Conservation (phyloP, 2,113 vertebrate species). For the Panthera leo region DNA sequence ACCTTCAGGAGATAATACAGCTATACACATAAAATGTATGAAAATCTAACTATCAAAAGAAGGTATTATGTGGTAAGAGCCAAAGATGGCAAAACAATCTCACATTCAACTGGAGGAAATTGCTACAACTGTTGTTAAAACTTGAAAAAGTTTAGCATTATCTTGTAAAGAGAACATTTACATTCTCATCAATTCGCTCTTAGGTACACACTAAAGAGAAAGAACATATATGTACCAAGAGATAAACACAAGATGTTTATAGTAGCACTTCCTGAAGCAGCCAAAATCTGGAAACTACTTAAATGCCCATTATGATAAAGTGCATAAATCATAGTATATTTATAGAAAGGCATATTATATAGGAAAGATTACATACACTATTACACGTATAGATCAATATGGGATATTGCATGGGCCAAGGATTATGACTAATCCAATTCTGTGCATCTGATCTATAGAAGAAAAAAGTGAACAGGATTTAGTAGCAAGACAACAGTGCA, state of each 20-base stretch:
- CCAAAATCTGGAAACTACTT: background rate
- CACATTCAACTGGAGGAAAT: background rate
- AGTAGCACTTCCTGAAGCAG: background rate
- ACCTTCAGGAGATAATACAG: background rate
- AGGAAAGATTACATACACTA: background rate
- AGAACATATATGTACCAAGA: background rate
- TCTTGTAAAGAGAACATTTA: background rate
- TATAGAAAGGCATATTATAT: background rate
- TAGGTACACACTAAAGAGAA: background rate
- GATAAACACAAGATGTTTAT: background rate
- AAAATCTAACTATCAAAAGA: conserved; percentile 27
- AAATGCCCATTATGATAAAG: conserved; percentile 12
- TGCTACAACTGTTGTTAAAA: background rate
- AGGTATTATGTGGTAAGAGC: background rate
- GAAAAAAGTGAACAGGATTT: background rate
- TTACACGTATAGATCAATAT: background rate
- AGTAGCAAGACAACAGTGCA: background rate
- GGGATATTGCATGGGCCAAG: background rate
- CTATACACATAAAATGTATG: background rate
- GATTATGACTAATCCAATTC: background rate
- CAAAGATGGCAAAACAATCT: background rate
- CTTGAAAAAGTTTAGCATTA: background rate
- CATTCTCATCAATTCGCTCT: background rate
- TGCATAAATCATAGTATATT: background rate
- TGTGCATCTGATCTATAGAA: background rate